Base-by-base conservation (phyloP, 2,797 vertebrate genomes). In the Labeo calbasu region DNA sequence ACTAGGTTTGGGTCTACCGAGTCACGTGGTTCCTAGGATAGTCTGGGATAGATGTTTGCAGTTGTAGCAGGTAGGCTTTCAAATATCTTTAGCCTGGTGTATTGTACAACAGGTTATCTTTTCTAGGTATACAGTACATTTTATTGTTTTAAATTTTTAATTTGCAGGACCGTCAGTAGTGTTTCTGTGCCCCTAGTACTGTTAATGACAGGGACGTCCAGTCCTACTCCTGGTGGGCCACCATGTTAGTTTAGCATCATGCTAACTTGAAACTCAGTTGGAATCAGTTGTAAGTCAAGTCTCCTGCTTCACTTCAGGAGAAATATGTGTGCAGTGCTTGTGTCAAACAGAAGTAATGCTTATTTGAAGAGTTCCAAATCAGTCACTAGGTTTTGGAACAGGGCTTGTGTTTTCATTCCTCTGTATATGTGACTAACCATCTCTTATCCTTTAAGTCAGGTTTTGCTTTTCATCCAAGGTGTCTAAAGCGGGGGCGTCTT, bases 381-480 rank as follows among this genome's bases (percentile, higher is more conserved):
- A 40, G 32, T 43, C 73, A 43, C 73, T 77, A 55, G 28, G 65
- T 80, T 53, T 69, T 11, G 66, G 66, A 81, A 70, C 79, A 81
- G 50, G 70, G 79, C 66, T 81, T 50, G 36, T 80, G 78, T 79
- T 48, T 61, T 73, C 13, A 46, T 46, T 63, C 40, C 23, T 28
- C 40, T 70, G 79, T 70, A 70, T 28, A 43, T 80, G 36, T 81
- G 36, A 32, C 53, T 81, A 81, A 81, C 68, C 23, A 50, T 19
- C 79, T 71, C 19, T 61, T 61, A 61, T n/a, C 11, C 36, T 32
- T 40, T 81, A 23, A 43, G 65, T 69, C 21, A 69, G 36, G 43
- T 48, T 59, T 46, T 28, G 51, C 32, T 19, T 78, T 68, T 46
- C 68, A 46, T 61, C 7, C 5, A 32, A n/a, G 55, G 43, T 61